These are phyloP conservation scores for Camponotus floridanus DNA, from an alignment of 1,140 invertebrate genomes.

Conservation along the genomic window DNA sequence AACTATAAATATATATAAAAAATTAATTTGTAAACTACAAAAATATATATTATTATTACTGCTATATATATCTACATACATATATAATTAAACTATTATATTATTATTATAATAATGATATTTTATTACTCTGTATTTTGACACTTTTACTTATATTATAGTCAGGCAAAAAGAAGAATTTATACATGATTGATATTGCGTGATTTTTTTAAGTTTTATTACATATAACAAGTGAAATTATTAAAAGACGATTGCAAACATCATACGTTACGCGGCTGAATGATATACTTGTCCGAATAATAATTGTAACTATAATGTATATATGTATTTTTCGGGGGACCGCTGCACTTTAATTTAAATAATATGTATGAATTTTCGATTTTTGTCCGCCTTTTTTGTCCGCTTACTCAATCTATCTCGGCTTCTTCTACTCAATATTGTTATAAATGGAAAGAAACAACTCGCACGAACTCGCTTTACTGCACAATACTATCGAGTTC, in stretches of 20 bases:
- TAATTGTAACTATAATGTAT: background rate
- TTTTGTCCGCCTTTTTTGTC: constrained; percentile 2
- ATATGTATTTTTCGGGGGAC: background rate
- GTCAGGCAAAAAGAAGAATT: no score
- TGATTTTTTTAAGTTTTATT: no score
- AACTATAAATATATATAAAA: no score
- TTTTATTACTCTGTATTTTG: no score
- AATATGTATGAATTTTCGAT: constrained; percentile 1
- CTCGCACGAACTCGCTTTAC: constrained; percentile 5
- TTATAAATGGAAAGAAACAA: background rate
- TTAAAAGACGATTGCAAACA: background rate
- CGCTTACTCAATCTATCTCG: constrained; percentile 32
- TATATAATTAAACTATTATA: no score
- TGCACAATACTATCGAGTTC: background rate
- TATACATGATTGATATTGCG: no score
- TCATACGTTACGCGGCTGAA: background rate
- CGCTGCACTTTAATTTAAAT: constrained; percentile 2
- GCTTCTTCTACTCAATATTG: constrained; percentile 22
- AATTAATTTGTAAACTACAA: no score
- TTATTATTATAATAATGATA: no score
- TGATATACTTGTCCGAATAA: background rate
- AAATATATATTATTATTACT: no score
- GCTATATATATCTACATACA: no score
- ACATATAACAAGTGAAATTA: no score
- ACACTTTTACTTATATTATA: no score